Evolutionary conservation across 2,113 vertebrate species (phyloP), one percentile per base, ranked within the genome.

Genomic region (Aix galericulata): DNA sequence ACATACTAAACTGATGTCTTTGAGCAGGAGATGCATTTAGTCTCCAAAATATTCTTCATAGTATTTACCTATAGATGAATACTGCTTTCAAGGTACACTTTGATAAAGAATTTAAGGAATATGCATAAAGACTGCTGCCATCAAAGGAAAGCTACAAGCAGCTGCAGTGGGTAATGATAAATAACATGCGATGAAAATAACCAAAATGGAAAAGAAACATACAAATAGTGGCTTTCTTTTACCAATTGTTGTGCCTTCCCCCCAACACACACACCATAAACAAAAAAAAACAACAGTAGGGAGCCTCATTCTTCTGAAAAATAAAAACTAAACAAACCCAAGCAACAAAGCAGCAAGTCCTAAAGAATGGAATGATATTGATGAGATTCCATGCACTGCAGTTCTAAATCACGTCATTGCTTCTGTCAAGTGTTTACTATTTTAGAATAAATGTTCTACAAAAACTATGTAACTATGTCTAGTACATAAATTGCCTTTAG

Each of bases 91-190:
- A 83, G 34, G 56, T 77, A 44, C 13, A 25, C 42, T 89, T 79
- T 67, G 60, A 93, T 48, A 75, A 44, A 81, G 83, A 94, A 84
- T 34, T 91, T 83, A 27, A 90, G 85, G 68, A 86, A 78, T 56
- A 81, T 20, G 23, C 64, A 81, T 32, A 78, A 74, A 86, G 76
- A 83, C 27, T 81, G 60, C 23, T 83, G 64, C 23, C 60, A 86
- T 88, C 73, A 94, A 95, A 94, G 69, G 60, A 91, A 83, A 93
- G 25, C 5, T 42, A 82, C 82, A 55, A 36, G 44, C 67, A 93
- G 78, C 50, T 82, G 55, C 63, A 89, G 40, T 46, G 13, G 27
- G 32, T 22, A 93, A 78, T 38, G 62, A 53, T 74, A 82, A 89
- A 58, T 34, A 82, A 76, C 20, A 50, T 13, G 27, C 38, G 66